Conservation (phyloP, 2,888 invertebrate species). For the Strigamia transsilvanica region DNA sequence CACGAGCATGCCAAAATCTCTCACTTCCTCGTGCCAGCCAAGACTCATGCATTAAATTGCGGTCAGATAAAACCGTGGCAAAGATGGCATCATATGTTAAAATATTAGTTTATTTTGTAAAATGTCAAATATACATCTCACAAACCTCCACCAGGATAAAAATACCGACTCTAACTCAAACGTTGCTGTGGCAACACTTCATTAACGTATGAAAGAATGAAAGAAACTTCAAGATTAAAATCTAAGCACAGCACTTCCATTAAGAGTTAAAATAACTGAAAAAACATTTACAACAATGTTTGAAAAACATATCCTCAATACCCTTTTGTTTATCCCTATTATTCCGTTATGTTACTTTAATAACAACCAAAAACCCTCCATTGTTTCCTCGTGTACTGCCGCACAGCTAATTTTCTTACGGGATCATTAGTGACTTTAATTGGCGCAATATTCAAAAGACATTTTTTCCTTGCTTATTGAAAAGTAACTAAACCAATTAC, state of each 20-base stretch:
- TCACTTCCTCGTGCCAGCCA: slow-evolving; percentile 13
- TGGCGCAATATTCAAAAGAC: not conserved
- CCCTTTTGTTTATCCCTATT: too few species aligned
- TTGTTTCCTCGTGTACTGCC: too few species aligned
- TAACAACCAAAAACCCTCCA: too few species aligned
- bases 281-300: not conserved
- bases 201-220: not conserved
- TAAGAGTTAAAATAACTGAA: not conserved
- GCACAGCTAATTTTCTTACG: not conserved
- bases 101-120: not conserved
- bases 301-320: too few species aligned
- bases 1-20: not conserved
- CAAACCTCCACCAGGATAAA: not conserved
- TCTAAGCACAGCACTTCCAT: not conserved
- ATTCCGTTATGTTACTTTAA: not conserved
- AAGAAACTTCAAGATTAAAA: not conserved
- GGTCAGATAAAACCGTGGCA: not conserved
- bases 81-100: slow-evolving; percentile 5
- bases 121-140: not conserved
- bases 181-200: not conserved
- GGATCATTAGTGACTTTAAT: not conserved
- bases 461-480: not conserved
- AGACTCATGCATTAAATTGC: not conserved
- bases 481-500: not conserved
- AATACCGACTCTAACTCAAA: not conserved